Evolutionary conservation across 2,797 vertebrate genomes (phyloP).

Genomic region (Balearica regulorum): DNA sequence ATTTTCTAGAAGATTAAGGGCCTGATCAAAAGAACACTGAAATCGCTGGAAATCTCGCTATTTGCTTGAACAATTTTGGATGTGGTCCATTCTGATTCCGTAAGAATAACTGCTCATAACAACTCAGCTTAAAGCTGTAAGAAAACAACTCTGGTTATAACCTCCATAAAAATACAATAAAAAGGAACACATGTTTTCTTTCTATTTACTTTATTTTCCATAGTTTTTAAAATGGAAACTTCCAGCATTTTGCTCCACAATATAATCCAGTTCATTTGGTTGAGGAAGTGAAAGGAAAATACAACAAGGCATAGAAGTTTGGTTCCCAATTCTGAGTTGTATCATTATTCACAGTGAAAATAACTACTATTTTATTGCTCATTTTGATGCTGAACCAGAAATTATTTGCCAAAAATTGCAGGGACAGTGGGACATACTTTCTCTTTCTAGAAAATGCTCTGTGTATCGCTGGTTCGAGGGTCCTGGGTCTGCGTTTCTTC

Average conservation of each 20-base stretch:
- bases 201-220: background rate
- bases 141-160: constrained; percentile 21
- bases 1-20: constrained; percentile 11
- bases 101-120: constrained; percentile 10
- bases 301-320: background rate
- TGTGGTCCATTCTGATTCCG: background rate
- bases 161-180: constrained; percentile 10
- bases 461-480: background rate
- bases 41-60: background rate
- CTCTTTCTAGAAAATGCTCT: background rate
- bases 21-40: constrained; percentile 23
- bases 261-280: background rate
- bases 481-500: background rate
- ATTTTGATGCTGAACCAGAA: background rate
- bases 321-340: background rate
- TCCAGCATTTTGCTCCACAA: background rate
- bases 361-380: background rate
- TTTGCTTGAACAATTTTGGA: constrained; percentile 26
- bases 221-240: background rate
- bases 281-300: background rate
- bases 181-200: background rate
- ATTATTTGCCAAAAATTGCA: background rate
- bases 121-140: background rate
- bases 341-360: background rate
- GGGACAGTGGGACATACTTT: background rate